Conservation (phyloP, 2,888 invertebrate species). For the Idaea aversata region DNA sequence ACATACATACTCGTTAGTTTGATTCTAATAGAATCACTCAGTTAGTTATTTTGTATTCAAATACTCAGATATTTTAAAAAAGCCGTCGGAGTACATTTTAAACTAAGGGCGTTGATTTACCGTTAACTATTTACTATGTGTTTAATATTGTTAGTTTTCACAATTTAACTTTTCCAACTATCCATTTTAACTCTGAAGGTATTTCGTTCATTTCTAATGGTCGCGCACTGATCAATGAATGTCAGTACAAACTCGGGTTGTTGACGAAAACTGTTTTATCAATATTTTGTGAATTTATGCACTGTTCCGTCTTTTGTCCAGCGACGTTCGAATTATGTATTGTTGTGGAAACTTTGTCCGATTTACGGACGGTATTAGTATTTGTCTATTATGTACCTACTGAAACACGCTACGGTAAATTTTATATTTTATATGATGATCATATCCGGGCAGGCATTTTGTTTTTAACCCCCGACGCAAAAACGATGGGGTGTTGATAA, state of each 20-base stretch:
- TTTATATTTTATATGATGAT: too few species aligned
- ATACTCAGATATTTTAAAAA: too few species aligned
- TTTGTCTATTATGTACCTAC: neutral
- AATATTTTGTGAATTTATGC: constrained; percentile 28
- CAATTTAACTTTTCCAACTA: neutral
- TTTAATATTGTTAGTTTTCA: neutral
- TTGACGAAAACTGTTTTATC: constrained; percentile 26
- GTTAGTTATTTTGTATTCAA: too few species aligned
- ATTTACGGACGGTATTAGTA: neutral
- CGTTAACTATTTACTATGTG: neutral
- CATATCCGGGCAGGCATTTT: too few species aligned
- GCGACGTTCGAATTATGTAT: constrained; percentile 8
- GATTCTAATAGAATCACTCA: too few species aligned
- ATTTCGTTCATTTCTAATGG: neutral
- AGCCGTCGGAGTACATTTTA: too few species aligned
- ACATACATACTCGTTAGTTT: too few species aligned
- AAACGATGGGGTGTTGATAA: too few species aligned
- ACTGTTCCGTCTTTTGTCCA: constrained; percentile 23
- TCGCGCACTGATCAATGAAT: neutral
- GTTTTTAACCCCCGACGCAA: too few species aligned
- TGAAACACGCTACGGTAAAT: too few species aligned
- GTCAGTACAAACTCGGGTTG: neutral
- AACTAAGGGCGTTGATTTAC: too few species aligned
- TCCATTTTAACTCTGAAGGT: neutral
- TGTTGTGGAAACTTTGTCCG: neutral